Conservation (phyloP, 2,888 invertebrate genomes). For the Anoplius nigerrimus region DNA sequence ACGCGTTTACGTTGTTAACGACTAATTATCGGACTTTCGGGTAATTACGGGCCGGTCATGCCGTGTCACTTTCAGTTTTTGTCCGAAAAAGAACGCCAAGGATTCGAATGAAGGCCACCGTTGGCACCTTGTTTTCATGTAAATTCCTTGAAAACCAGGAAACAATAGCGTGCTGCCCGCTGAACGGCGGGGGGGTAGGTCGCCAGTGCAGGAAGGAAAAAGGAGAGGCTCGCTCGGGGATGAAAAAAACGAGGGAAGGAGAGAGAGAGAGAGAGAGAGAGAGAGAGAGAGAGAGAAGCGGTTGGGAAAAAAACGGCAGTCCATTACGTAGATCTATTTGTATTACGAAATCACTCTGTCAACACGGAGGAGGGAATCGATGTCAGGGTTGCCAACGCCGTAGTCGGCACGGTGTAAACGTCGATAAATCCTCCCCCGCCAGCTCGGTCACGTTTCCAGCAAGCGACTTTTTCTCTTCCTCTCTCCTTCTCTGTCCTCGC, state of each 20-base stretch:
- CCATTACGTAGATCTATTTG: slow-evolving; percentile 54
- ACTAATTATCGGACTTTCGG: no score
- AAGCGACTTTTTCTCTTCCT: slow-evolving; percentile 1
- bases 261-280: neutral
- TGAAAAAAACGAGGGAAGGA: slow-evolving; percentile 4
- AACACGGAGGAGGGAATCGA: slow-evolving; percentile 52
- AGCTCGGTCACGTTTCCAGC: neutral
- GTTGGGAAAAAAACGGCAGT: slow-evolving; percentile 30
- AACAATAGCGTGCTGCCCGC: neutral
- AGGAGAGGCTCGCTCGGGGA: neutral
- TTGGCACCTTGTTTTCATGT: neutral
- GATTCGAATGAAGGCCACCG: no score
- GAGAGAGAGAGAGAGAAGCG: slow-evolving; percentile 5
- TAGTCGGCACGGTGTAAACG: slow-evolving; percentile 34
- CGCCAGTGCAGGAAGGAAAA: slow-evolving; percentile 9
- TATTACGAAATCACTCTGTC: slow-evolving; percentile 58
- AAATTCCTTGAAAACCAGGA: slow-evolving; percentile 6
- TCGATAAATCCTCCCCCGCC: slow-evolving; percentile 47
- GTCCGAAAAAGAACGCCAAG: no score
- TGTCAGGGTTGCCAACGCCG: slow-evolving; percentile 53
- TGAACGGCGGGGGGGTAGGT: neutral
- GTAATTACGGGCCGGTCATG: no score
- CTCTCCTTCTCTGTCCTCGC: neutral
- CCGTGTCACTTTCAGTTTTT: no score
- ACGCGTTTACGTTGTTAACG: no score